Evolutionary conservation across 2,888 invertebrate genomes (phyloP), one percentile per base, ranked within the genome.

Genomic region (Bembecia ichneumoniformis): DNA sequence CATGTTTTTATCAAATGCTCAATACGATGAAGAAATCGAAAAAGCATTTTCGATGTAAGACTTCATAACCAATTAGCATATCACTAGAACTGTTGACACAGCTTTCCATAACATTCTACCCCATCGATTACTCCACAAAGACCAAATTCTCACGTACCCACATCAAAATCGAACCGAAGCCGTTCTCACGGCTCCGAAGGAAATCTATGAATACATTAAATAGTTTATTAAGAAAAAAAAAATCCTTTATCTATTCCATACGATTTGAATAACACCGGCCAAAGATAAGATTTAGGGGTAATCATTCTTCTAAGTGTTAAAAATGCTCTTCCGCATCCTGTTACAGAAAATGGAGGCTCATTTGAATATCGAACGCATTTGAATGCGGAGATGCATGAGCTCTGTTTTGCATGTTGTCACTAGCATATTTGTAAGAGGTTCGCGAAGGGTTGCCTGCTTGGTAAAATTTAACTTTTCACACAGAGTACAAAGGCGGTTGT

Each of bases 281-380:
- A 52, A 52, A 50, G 51, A 53, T n/a, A 20, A 53, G 72, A 83
- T 83, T 83, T 83, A 74, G 67, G 60, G 71, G 66, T 72, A 75
- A 77, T 68, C 68, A 84, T 86, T 87, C 83, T 84, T 78, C 71
- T 61, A 68, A 81, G 87, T 86, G 87, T 86, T 84, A 84, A 82
- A 86, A 84, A 82, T 82, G 76, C 75, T 83, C 84, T 84, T 84
- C 84, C 81, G 77, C 70, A 63, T 79, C 73, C 72, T 63, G 64
- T 63, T 63, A 68, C 59, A 66, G 59, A 71, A 71, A 75, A 74
- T 71, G 69, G 66, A 66, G 65, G 62, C 69, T 77, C 68, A 82
- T 87, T 87, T 84, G 81, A 84, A 86, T 86, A 82, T 80, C 75
- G 77, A 77, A 71, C 64, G 58, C 58, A 56, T 60, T 68, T 64